Evolutionary conservation across 2,888 invertebrate species (phyloP).

Genomic region (Andrena trimmerana): DNA sequence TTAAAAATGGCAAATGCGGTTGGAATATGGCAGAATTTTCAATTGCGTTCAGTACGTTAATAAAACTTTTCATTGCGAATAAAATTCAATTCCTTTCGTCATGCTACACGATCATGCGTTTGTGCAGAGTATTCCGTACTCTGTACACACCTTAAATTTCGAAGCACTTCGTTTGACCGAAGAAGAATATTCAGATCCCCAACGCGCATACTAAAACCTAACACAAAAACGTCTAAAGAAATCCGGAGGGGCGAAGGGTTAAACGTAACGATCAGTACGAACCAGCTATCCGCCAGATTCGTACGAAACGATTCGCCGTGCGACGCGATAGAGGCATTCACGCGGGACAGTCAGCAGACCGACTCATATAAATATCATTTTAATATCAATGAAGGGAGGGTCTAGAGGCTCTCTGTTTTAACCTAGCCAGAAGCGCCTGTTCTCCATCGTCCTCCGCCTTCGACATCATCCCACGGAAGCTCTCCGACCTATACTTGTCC

Average conservation of each 20-base stretch:
- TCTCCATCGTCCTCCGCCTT: slow-evolving; percentile 82
- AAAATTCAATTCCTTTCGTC: neutral
- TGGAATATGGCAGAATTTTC: neutral
- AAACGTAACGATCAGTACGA: slow-evolving; percentile 38
- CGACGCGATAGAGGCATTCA: slow-evolving; percentile 24
- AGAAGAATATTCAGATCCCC: neutral
- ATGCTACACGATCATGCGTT: neutral
- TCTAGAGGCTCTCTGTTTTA: slow-evolving; percentile 85
- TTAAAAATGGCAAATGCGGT: slow-evolving; percentile 11
- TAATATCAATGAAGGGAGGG: slow-evolving; percentile 82
- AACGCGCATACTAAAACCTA: slow-evolving; percentile 1
- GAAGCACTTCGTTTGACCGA: neutral
- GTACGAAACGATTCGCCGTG: slow-evolving; percentile 42
- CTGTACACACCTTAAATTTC: neutral
- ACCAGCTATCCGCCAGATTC: slow-evolving; percentile 48
- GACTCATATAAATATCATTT: slow-evolving; percentile 71
- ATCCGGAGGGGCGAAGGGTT: slow-evolving; percentile 46
- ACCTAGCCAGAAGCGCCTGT: slow-evolving; percentile 83
- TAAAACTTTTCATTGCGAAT: neutral
- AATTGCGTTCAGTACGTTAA: neutral
- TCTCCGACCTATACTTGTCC: slow-evolving; percentile 94
- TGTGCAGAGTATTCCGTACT: neutral
- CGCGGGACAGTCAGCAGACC: slow-evolving; percentile 34
- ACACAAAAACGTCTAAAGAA: neutral
- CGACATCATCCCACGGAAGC: slow-evolving; percentile 87